phyloP scores from a whole-genome alignment of 2,113 vertebrate genomes.

The Arizona elegans region DNA sequence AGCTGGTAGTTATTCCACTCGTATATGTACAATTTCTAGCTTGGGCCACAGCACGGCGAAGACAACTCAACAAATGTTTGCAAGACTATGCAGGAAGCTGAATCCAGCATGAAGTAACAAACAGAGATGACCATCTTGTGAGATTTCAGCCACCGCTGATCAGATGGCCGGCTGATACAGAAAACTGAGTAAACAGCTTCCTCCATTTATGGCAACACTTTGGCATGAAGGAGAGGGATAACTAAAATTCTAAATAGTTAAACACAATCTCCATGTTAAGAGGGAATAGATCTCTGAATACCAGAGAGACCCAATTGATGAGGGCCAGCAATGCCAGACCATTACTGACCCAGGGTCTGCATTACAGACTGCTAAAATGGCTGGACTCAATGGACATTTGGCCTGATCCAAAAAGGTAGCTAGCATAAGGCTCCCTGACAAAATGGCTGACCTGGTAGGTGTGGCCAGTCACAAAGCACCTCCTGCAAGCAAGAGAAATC shows the following conservation, averaged over 20 bases:
- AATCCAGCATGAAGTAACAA: neutral
- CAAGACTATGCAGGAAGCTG: neutral
- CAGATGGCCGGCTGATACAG: neutral
- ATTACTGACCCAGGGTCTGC: neutral
- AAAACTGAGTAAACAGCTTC: neutral
- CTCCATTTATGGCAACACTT: neutral
- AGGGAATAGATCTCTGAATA: neutral
- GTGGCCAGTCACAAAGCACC: neutral
- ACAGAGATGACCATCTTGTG: neutral
- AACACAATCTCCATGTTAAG: neutral
- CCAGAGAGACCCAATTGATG: too few relatives aligned
- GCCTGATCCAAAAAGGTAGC: neutral
- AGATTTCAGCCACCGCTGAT: neutral
- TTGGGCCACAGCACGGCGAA: neutral
- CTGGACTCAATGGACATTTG: neutral
- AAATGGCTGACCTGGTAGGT: neutral
- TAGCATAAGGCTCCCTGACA: neutral
- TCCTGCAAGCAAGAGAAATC: neutral
- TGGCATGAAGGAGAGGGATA: neutral
- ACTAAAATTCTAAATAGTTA: neutral
- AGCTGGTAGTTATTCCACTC: neutral
- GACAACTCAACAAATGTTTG: neutral
- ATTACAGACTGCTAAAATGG: neutral
- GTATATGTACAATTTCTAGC: neutral
- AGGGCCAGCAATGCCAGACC: neutral